Evolutionary conservation across 1,140 invertebrate species (phyloP).

Genomic region (Panagrolaimus sp.): DNA sequence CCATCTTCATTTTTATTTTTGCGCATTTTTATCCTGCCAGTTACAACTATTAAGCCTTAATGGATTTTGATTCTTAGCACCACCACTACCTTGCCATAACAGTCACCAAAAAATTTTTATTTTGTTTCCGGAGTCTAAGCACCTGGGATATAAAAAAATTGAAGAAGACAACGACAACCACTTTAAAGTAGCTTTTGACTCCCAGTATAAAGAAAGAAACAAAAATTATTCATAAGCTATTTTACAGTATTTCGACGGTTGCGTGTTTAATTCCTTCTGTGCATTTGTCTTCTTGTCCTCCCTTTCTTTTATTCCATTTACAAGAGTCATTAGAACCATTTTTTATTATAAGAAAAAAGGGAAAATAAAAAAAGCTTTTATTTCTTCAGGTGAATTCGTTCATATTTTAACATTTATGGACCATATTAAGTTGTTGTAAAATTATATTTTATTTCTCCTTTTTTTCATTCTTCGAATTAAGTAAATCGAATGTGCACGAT

Average conservation of each 20-base stretch:
- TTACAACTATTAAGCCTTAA: slow-evolving; percentile 4
- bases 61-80: not conserved
- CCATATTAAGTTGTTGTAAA: not conserved
- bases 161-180: not conserved
- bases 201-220: too few species aligned
- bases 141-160: not conserved
- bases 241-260: not conserved
- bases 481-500: too few species aligned
- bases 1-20: not conserved
- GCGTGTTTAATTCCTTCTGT: not conserved
- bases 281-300: slow-evolving; percentile 4
- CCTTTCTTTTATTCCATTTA: not conserved
- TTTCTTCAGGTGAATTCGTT: not conserved
- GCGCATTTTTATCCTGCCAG: not conserved
- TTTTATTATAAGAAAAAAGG: slow-evolving; percentile 3
- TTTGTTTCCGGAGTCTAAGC: slow-evolving; percentile 10
- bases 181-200: not conserved
- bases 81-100: too few species aligned
- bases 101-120: not conserved
- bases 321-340: not conserved
- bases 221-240: slow-evolving; percentile 14
- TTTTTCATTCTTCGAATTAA: too few species aligned
- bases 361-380: not conserved
- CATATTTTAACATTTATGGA: not conserved
- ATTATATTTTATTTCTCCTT: too few species aligned